Percentiles rank a stretch among this genome's conserved stretches.
Evolutionary conservation across 2,113 vertebrate genomes (phyloP).

Genomic region (Pelobates fuscus): DNA sequence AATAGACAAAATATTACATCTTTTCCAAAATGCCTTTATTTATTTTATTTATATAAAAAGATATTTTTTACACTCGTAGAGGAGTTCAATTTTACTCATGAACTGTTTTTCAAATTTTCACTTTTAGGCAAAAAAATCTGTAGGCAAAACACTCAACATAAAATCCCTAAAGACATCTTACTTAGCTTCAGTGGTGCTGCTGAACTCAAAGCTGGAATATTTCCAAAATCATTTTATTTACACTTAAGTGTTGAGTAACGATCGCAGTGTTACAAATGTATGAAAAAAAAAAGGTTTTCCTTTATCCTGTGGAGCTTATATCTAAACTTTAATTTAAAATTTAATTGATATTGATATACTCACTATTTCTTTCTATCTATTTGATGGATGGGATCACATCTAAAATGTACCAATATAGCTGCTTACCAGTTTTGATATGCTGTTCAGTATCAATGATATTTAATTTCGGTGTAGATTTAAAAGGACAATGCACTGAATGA

Average conservation of each 20-base stretch:
- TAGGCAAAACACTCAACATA: background rate
- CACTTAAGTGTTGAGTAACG: constrained; percentile 8
- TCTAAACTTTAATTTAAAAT: too few species aligned
- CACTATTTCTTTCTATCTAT: too few species aligned
- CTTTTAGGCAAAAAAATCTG: constrained; percentile 3
- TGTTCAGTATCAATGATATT: too few species aligned
- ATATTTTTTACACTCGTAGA: constrained; percentile 14
- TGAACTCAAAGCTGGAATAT: constrained; percentile 19
- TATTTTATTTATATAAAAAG: constrained; percentile 24
- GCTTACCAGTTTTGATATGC: too few species aligned
- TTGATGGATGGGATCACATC: too few species aligned
- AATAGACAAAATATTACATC: background rate
- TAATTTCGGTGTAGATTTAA: too few species aligned
- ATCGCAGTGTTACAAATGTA: background rate
- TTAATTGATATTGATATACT: too few species aligned
- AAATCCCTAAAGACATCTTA: constrained; percentile 37
- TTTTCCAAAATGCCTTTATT: constrained; percentile 22
- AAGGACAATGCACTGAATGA: too few species aligned
- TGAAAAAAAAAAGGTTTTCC: too few species aligned
- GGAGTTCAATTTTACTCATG: constrained; percentile 21
- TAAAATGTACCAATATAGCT: too few species aligned
- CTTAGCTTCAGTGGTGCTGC: constrained; percentile 21
- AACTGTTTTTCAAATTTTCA: constrained; percentile 12
- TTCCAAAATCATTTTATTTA: constrained; percentile 26
- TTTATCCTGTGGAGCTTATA: background rate